Percentiles rank a stretch among this genome's conserved stretches.
These are phyloP conservation scores for Neodiprion pinetum DNA, from an alignment of 1,140 invertebrate genomes.

Conservation along the genomic window DNA sequence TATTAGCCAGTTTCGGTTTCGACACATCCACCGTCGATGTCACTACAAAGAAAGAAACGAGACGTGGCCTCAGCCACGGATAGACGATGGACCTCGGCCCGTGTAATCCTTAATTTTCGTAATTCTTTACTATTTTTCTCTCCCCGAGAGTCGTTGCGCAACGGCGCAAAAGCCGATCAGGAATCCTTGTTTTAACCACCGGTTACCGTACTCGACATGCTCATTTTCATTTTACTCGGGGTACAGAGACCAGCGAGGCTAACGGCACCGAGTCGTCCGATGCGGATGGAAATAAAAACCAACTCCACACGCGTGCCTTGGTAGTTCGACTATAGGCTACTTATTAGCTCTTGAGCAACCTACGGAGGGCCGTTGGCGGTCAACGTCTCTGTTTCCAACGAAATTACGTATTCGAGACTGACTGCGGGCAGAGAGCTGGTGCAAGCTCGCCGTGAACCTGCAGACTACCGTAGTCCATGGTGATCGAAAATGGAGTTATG, in stretches of 20 bases:
- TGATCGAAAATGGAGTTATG: not conserved
- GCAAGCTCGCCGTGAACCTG: not conserved
- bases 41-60: no score
- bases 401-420: not conserved
- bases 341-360: constrained; percentile 1
- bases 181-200: not conserved
- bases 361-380: not conserved
- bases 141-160: no score
- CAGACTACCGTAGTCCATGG: not conserved
- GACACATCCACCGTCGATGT: not conserved
- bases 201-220: not conserved
- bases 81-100: not conserved
- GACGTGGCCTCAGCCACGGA: not conserved
- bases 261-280: not conserved
- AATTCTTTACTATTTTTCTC: not conserved
- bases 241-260: not conserved
- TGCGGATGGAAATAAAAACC: not conserved
- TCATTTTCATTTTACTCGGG: not conserved
- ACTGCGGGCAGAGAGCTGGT: not conserved
- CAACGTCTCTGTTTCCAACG: not conserved
- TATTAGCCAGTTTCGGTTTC: not conserved
- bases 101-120: constrained; percentile 1
- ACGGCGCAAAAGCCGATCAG: no score
- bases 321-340: not conserved
- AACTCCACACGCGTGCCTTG: not conserved